phyloP scores from a whole-genome alignment of 2,113 vertebrate genomes.

The Mirza zaza region DNA sequence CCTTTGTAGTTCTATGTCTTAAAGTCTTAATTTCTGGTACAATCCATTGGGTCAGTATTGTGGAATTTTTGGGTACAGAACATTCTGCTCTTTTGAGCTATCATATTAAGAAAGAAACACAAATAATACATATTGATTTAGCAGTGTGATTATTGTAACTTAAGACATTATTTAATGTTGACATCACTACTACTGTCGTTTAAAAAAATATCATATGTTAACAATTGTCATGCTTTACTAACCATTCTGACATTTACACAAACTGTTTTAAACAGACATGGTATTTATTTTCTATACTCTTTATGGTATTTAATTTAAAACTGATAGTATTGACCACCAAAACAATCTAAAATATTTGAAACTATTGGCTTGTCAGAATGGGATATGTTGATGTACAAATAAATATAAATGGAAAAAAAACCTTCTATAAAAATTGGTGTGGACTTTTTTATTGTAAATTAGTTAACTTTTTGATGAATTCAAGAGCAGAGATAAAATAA shows the following conservation, averaged over 20 bases:
- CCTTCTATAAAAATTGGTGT: background rate
- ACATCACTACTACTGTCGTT: background rate
- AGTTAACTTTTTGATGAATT: conserved; percentile 8
- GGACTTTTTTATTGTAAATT: background rate
- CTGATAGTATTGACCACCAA: background rate
- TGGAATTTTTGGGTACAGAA: background rate
- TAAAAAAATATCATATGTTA: background rate
- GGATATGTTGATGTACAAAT: background rate
- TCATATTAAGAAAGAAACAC: conserved; percentile 22
- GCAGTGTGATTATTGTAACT: background rate
- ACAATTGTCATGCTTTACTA: background rate
- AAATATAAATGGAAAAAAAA: background rate
- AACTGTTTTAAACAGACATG: background rate
- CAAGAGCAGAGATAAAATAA: background rate
- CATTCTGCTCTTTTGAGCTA: background rate
- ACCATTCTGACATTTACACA: background rate
- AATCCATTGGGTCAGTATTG: background rate
- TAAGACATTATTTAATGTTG: conserved; percentile 6
- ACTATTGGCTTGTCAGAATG: background rate
- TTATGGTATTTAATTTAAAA: conserved; percentile 3
- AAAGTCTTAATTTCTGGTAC: background rate
- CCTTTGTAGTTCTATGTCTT: background rate
- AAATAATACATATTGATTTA: conserved; percentile 3
- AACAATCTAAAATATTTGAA: background rate
- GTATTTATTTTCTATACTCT: background rate